These are phyloP conservation scores for Apostichopus leukothele DNA, from an alignment of 53 echinoderm and acorn worm genomes.

Conservation along the genomic window DNA sequence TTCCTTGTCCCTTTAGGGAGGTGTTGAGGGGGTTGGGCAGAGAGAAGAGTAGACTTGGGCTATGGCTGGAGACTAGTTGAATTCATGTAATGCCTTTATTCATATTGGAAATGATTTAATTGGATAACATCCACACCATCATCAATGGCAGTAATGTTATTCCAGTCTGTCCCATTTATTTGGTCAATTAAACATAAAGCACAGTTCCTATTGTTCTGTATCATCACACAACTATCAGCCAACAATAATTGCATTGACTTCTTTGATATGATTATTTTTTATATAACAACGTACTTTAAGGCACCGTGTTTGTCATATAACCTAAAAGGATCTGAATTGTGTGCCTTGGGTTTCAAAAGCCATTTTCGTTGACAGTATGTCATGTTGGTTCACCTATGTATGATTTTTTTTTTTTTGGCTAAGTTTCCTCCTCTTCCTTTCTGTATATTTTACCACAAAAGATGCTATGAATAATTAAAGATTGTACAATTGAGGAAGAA, in stretches of 20 bases:
- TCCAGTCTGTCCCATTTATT: neutral
- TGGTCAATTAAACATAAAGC: neutral
- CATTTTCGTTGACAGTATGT: neutral
- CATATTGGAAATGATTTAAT: too few species aligned
- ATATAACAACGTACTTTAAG: neutral
- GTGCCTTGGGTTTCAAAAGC: neutral
- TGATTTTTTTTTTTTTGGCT: neutral
- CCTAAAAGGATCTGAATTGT: neutral
- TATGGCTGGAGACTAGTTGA: too few species aligned
- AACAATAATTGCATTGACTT: neutral
- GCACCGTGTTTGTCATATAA: neutral
- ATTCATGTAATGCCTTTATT: too few species aligned
- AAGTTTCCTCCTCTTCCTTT: neutral
- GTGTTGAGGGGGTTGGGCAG: too few species aligned
- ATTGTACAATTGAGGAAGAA: neutral
- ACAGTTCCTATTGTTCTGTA: neutral
- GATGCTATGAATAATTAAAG: constrained; percentile 37
- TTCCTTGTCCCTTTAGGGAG: too few species aligned
- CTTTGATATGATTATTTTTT: neutral
- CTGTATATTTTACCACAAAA: constrained; percentile 13
- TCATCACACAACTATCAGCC: neutral
- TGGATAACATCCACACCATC: neutral
- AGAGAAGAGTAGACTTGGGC: too few species aligned
- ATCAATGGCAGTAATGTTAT: neutral
- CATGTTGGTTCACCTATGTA: too few species aligned